These are phyloP conservation scores for Pan paniscus DNA, from an alignment of 2,113 vertebrate species.

Conservation along the genomic window DNA sequence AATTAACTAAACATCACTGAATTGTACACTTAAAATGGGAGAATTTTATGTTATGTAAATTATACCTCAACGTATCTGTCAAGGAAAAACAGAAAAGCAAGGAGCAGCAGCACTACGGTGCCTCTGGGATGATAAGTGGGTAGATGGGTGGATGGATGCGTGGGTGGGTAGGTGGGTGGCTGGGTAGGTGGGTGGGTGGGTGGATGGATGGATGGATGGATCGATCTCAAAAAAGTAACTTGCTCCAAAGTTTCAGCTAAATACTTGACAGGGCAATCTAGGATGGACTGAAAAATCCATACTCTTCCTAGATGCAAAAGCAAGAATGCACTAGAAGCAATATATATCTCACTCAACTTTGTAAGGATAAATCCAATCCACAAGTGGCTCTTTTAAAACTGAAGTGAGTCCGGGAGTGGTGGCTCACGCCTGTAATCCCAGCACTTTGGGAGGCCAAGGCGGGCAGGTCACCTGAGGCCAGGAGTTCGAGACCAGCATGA, in stretches of 20 bases:
- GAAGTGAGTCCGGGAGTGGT: neutral
- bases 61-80: neutral
- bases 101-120: neutral
- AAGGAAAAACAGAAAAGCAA: neutral
- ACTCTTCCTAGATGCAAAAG: neutral
- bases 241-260: neutral
- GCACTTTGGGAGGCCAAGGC: too few species aligned
- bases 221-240: neutral
- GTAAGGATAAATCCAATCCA: conserved; percentile 38
- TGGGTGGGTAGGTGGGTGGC: too few species aligned
- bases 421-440: too few species aligned
- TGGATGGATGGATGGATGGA: neutral
- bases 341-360: neutral
- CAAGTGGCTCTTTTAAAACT: neutral
- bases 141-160: accelerated
- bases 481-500: too few species aligned
- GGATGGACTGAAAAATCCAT: neutral
- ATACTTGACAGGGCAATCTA: conserved; percentile 9
- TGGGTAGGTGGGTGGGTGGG: accelerated
- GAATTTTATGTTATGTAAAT: neutral
- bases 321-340: neutral
- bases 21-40: neutral
- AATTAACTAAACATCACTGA: conserved; percentile 41
- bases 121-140: neutral
- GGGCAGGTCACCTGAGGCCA: too few species aligned